phyloP scores from a whole-genome alignment of 1,140 invertebrate species.

The Formica selysi region DNA sequence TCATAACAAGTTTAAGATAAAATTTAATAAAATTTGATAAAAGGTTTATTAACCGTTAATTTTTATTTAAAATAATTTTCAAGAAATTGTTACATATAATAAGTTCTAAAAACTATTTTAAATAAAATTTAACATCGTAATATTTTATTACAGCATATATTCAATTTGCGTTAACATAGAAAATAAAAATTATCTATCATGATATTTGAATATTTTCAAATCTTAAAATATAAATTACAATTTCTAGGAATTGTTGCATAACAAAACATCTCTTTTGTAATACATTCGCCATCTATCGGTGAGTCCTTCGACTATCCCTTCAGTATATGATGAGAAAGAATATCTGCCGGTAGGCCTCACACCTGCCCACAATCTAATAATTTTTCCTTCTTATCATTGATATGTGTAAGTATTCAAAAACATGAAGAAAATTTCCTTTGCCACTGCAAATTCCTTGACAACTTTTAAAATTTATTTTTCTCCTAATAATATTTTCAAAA shows the following conservation, averaged over 20 bases:
- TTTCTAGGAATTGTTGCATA: background rate
- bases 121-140: background rate
- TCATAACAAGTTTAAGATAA: background rate
- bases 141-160: background rate
- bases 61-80: too few relatives aligned
- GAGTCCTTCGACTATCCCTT: constrained; percentile 40
- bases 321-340: constrained; percentile 21
- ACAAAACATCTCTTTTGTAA: background rate
- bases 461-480: background rate
- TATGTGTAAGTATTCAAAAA: background rate
- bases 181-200: background rate
- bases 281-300: constrained; percentile 63
- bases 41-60: too few relatives aligned
- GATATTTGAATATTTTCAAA: background rate
- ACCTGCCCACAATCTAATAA: constrained; percentile 30
- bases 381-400: background rate
- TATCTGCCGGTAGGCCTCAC: constrained; percentile 40
- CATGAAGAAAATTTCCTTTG: background rate
- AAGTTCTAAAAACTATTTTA: background rate
- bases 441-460: background rate
- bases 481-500: background rate
- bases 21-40: too few relatives aligned
- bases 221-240: background rate
- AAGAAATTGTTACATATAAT: background rate
- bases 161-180: background rate